Evolutionary conservation across 2,113 vertebrate genomes (phyloP), one percentile per base, ranked within the genome.

Genomic region (Engystomops pustulosus): DNA sequence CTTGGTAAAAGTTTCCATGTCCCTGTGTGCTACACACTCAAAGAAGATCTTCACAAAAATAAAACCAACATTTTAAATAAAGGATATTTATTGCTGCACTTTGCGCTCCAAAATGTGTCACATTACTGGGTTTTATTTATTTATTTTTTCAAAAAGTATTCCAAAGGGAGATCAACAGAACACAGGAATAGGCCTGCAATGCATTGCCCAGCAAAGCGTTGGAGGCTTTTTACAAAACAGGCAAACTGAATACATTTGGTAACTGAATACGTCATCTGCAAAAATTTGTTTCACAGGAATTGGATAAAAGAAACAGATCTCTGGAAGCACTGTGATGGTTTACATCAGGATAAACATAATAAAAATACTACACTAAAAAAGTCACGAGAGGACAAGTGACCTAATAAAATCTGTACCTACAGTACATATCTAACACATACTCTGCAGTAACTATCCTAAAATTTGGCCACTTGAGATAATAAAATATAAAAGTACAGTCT

Each of bases 401-500:
- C 45, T 53, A 15, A 41, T 34, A 78, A 38, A 68, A 25, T 62
- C 17, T 60, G 15, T 23, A 14, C 38, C 36, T 47, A 44, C n/a
- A 47, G 6, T 11, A 10, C 15, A 32, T 17, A 68, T 51, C 7
- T 4, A 55, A 27, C 27, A 36, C 79, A 70, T 65, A 65, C 23
- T 7, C 38, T 17, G 23, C 41, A 65, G 76, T 8, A n/a, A n/a
- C n/a, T n/a, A 44, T 11, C 15, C 44, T 58, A 53, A 69, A 53
- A 69, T 70, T 44, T 71, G 49, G 49, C 23, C 84, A 85, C 91
- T 88, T 91, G 88, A 92, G 90, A 92, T 93, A 93, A 88, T 91
- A 92, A 93, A 93, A 93, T 94, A 90, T 89, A 92, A 88, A 90
- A 87, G 87, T 88, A 91, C 88, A 89, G 65, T 90, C 89, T 87